Conservation (phyloP, 1,140 invertebrate species). For the Pseudomyrmex dendroicus region DNA sequence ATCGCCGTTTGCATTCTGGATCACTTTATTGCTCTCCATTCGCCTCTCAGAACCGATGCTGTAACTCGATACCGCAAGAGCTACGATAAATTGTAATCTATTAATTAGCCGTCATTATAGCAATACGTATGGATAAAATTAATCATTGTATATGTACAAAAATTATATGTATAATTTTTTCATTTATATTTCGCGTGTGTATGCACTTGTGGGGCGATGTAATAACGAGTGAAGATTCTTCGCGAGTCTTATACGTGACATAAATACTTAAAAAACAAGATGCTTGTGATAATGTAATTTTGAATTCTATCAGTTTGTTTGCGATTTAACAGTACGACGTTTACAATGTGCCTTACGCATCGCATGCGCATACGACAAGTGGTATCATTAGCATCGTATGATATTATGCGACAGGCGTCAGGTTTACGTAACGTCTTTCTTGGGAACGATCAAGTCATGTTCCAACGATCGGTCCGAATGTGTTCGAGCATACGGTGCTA, state of each 20-base stretch:
- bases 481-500: not conserved
- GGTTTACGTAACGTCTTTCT: conserved; percentile 40
- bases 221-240: not conserved
- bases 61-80: conserved; percentile 71
- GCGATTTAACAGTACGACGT: not conserved
- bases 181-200: too few species aligned
- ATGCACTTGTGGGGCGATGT: too few species aligned
- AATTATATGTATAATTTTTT: too few species aligned
- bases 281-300: not conserved
- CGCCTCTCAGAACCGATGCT: conserved; percentile 61
- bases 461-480: conserved; percentile 12
- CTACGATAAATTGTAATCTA: conserved; percentile 64
- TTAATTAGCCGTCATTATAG: conserved; percentile 2
- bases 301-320: not conserved
- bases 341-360: not conserved
- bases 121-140: not conserved
- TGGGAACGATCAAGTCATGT: conserved; percentile 18
- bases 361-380: conserved; percentile 9
- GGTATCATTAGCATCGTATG: conserved; percentile 35
- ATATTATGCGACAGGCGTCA: conserved; percentile 34
- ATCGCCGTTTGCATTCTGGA: conserved; percentile 52
- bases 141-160: not conserved
- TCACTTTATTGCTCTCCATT: conserved; percentile 62
- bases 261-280: not conserved
- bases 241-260: not conserved